A percentile compares a stretch with the other conserved stretches of the same genome.
phyloP scores from a whole-genome alignment of 1,140 invertebrate genomes.

The Coptotermes formosanus region DNA sequence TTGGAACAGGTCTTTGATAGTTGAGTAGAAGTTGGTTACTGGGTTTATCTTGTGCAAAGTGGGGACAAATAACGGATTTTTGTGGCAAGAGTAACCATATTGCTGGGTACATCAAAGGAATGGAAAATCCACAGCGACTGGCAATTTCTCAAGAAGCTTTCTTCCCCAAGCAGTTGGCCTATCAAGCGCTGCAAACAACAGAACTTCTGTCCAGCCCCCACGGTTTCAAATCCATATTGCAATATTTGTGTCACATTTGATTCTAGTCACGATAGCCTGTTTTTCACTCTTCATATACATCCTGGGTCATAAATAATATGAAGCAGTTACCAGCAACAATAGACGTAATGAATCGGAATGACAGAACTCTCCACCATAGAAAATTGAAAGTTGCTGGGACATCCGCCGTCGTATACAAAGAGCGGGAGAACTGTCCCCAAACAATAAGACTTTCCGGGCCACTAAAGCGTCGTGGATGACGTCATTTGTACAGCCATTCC shows the following conservation, averaged over 20 bases:
- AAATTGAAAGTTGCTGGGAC: background rate
- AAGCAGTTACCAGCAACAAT: background rate
- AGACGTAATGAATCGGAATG: background rate
- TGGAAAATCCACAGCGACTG: too few relatives aligned
- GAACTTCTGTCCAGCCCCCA: too few relatives aligned
- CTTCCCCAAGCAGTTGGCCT: too few relatives aligned
- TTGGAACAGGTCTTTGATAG: too few relatives aligned
- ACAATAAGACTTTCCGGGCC: conserved; percentile 14
- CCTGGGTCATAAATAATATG: background rate
- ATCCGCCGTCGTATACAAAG: background rate
- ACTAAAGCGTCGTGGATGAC: background rate
- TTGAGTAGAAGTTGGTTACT: too few relatives aligned
- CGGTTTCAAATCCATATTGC: background rate
- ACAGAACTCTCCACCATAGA: background rate
- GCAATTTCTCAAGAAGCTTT: too few relatives aligned
- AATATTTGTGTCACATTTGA: background rate
- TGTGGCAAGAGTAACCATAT: too few relatives aligned
- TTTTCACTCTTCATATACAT: background rate
- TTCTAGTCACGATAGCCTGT: background rate
- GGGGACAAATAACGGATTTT: too few relatives aligned
- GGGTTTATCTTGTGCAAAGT: too few relatives aligned
- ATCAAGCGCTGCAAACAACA: too few relatives aligned
- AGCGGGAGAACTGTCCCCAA: background rate
- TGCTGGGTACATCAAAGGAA: too few relatives aligned
- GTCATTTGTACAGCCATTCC: conserved; percentile 9